Base-by-base conservation (phyloP, 2,888 invertebrate species). In the Eupithecia pulchellata region DNA sequence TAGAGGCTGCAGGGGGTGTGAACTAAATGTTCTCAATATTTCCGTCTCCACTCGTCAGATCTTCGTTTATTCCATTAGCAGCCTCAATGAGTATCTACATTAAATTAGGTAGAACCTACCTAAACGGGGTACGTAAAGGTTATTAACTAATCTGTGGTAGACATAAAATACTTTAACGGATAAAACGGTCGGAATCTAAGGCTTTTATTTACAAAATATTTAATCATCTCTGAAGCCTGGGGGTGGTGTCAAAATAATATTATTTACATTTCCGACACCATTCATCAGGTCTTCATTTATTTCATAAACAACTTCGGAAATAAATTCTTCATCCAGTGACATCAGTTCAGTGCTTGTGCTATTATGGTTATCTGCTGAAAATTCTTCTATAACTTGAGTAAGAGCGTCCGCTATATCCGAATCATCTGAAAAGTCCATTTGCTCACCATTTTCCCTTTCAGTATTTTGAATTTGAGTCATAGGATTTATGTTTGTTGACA, bases 341-440 rank as follows among this genome's bases (percentile, higher is more conserved):
- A 84, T 84, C 14, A 74, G 65, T 64, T 81, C 81, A 66, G 72
- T 77, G 63, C 69, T 69, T 75, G 78, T 61, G 74, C 72, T 74
- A 75, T 71, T 75, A 68, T 75, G 65, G 66, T 81, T 79, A 64
- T 80, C 77, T 25, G 74, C 60, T n/a, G 83, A 82, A 76, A 76
- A 84, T 74, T 89, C 87, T 77, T 86, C 86, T 63, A 93, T 81
- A 6, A 91, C 78, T 86, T 93, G 93, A 20, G 94, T 94, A 32
- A 85, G 68, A 13, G 91, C 91, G 73, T 89, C 89, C 39, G 91
- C 90, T 68, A 88, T 82, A 75, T 89, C 88, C 9, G 84, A 84
- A 79, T 71, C 66, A 73, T 65, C 39, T 13, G 72, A 72, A 14
- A 39, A 74, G 25, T 81, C 77, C 47, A 73, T 78, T 65, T 75